A percentile compares a stretch with the other conserved stretches of the same genome.
Evolutionary conservation across 1,140 invertebrate species (phyloP).

Genomic region (Drosophila takahashii): DNA sequence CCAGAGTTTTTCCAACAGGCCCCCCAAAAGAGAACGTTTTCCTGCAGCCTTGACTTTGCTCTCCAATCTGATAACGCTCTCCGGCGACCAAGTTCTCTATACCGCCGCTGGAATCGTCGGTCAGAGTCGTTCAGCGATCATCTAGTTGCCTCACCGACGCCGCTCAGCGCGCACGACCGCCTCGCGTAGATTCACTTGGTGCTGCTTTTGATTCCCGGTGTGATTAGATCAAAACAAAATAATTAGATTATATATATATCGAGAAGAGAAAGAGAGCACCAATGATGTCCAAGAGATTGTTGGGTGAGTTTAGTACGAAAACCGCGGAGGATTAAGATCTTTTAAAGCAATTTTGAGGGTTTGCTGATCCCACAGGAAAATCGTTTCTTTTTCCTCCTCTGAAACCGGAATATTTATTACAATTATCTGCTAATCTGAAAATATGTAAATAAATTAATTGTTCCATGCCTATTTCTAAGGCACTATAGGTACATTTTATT

Average conservation of each 20-base stretch:
- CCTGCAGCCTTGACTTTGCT: slow-evolving; percentile 31
- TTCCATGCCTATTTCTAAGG: too few species aligned
- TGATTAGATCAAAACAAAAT: background rate
- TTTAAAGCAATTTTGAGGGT: background rate
- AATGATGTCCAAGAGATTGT: slow-evolving; percentile 56
- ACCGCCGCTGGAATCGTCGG: background rate
- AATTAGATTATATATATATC: background rate
- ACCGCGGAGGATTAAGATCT: background rate
- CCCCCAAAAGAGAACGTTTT: slow-evolving; percentile 6
- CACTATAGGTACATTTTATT: too few species aligned
- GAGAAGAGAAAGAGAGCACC: background rate
- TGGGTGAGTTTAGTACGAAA: slow-evolving; percentile 48
- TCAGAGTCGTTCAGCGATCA: slow-evolving; percentile 8
- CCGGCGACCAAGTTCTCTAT: background rate
- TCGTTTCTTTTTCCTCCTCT: too few species aligned
- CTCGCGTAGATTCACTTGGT: slow-evolving; percentile 25
- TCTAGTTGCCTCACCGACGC: slow-evolving; percentile 41
- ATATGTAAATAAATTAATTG: too few species aligned
- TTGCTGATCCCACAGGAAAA: background rate
- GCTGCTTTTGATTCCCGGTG: background rate
- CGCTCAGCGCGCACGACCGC: slow-evolving; percentile 36
- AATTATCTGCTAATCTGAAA: too few species aligned
- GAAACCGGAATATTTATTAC: too few species aligned
- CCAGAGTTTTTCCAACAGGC: background rate
- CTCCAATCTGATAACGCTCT: slow-evolving; percentile 23